Evolutionary conservation across 2,888 invertebrate species (phyloP).

Genomic region (Romanomermis culicivorax): DNA sequence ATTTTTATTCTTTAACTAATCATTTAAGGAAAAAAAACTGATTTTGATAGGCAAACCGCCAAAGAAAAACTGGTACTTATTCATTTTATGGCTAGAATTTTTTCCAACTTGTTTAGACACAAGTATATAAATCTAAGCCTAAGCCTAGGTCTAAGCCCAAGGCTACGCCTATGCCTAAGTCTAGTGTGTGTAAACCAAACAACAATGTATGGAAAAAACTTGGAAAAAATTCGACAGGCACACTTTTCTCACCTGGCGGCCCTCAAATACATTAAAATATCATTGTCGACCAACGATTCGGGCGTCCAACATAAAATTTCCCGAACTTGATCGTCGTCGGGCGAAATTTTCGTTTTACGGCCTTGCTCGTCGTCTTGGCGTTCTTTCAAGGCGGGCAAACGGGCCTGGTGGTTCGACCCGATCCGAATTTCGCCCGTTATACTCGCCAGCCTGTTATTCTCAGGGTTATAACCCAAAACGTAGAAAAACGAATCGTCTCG

Average conservation of each 20-base stretch:
- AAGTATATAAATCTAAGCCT: too few relatives aligned
- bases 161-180: too few relatives aligned
- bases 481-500: conserved; percentile 36
- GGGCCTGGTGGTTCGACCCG: conserved; percentile 39
- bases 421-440: conserved; percentile 40
- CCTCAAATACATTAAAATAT: conserved; percentile 85
- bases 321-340: conserved; percentile 7
- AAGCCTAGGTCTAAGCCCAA: too few relatives aligned
- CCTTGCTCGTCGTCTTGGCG: neutral
- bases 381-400: neutral
- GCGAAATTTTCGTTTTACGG: neutral
- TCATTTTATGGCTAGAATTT: too few relatives aligned
- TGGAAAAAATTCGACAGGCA: too few relatives aligned
- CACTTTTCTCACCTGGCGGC: conserved; percentile 49
- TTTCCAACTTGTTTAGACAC: too few relatives aligned
- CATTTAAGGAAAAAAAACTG: too few relatives aligned
- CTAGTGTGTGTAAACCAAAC: too few relatives aligned
- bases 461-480: conserved; percentile 37
- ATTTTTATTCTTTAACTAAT: too few relatives aligned
- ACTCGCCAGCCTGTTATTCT: conserved; percentile 38
- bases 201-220: too few relatives aligned
- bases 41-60: too few relatives aligned
- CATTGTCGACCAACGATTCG: conserved; percentile 64
- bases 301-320: conserved; percentile 89
- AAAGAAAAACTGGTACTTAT: too few relatives aligned